These are phyloP conservation scores for Endotricha flammealis DNA, from an alignment of 2,888 invertebrate genomes.

Conservation along the genomic window DNA sequence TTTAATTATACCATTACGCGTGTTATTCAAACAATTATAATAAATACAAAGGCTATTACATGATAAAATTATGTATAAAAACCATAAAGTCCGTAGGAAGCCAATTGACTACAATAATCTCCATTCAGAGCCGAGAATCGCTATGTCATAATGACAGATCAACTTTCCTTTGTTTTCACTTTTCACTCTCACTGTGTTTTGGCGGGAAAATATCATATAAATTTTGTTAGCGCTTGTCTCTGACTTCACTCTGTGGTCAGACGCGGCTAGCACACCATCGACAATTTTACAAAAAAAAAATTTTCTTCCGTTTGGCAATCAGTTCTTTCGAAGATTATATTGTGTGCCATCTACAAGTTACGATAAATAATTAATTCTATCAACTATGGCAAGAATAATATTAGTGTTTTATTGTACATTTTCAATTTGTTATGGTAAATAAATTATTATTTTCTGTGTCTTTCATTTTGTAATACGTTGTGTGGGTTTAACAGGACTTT, in stretches of 20 bases:
- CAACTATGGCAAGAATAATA: slow-evolving; percentile 4
- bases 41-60: too few relatives aligned
- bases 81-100: too few relatives aligned
- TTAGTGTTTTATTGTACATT: not conserved
- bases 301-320: too few relatives aligned
- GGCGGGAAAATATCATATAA: slow-evolving; percentile 24
- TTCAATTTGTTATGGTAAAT: not conserved
- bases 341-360: too few relatives aligned
- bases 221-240: slow-evolving; percentile 24
- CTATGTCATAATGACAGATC: slow-evolving; percentile 5
- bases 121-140: not conserved
- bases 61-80: too few relatives aligned
- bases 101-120: not conserved
- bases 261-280: slow-evolving; percentile 11
- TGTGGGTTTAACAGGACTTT: not conserved
- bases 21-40: too few relatives aligned
- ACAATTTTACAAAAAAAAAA: not conserved
- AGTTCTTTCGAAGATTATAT: too few relatives aligned
- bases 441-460: not conserved
- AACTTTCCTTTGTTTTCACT: slow-evolving; percentile 18
- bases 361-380: not conserved
- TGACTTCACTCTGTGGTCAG: slow-evolving; percentile 29
- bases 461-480: slow-evolving; percentile 1
- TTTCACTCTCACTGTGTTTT: slow-evolving; percentile 11
- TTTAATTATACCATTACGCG: too few relatives aligned